A percentile compares a stretch with the other conserved stretches of the same genome.
Conservation (phyloP, 2,113 vertebrate species). For the Thomomys bottae region DNA sequence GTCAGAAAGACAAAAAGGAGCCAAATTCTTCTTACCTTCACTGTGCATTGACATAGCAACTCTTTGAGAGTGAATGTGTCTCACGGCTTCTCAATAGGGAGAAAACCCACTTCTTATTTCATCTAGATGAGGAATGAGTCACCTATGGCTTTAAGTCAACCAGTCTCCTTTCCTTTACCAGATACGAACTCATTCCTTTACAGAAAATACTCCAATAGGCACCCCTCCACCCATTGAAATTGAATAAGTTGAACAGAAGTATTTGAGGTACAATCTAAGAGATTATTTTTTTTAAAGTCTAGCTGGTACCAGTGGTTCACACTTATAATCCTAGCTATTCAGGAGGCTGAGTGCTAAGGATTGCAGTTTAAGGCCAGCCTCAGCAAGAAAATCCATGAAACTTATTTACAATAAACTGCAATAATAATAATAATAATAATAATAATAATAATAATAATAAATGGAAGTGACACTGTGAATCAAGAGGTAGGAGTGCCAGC, state of each 20-base stretch:
- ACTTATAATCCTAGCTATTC: no score
- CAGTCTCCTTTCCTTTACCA: conserved; percentile 20
- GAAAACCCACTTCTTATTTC: neutral
- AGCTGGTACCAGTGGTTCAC: no score
- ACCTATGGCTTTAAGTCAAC: neutral
- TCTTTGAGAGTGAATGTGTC: neutral
- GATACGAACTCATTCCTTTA: neutral
- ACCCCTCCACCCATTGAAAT: conserved; percentile 45
- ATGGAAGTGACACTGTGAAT: no score
- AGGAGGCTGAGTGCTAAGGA: no score
- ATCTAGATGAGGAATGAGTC: neutral
- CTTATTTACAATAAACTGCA: no score
- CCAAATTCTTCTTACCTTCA: neutral
- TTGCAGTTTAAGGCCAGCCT: no score
- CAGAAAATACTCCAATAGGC: conserved; percentile 7
- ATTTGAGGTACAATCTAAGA: conserved; percentile 49
- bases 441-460: no score
- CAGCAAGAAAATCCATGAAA: no score
- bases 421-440: no score
- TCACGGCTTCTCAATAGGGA: neutral
- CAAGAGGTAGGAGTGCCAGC: no score
- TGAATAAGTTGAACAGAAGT: conserved; percentile 15
- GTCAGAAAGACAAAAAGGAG: neutral
- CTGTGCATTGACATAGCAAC: neutral
- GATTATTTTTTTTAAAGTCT: neutral